phyloP scores from a whole-genome alignment of 2,113 vertebrate species.

The Cariama cristata region DNA sequence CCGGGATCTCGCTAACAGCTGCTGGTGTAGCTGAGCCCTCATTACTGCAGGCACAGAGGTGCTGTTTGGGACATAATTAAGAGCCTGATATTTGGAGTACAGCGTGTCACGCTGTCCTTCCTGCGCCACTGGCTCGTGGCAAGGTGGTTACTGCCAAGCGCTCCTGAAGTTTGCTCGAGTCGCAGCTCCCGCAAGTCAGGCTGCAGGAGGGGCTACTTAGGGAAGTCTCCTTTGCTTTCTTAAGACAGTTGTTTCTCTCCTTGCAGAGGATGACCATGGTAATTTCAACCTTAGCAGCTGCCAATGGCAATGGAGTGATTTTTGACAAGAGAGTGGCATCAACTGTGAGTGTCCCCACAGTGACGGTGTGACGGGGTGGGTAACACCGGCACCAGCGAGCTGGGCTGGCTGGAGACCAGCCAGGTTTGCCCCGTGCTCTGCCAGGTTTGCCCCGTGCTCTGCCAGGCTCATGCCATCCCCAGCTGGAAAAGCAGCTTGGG shows the following conservation, averaged over 20 bases:
- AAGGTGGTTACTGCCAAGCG: not conserved
- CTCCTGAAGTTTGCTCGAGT: not conserved
- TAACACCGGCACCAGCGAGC: not conserved
- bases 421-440: accelerated
- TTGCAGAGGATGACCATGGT: not conserved
- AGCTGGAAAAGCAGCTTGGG: not conserved
- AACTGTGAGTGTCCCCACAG: not conserved
- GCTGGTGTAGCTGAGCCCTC: not conserved
- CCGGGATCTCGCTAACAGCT: not conserved
- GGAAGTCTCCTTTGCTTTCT: not conserved
- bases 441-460: too few species aligned
- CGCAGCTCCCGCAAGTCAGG: not conserved
- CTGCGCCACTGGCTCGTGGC: accelerated
- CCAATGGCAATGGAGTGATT: not conserved
- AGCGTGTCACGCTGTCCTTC: not conserved
- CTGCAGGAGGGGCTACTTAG: not conserved
- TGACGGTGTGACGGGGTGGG: not conserved
- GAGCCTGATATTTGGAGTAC: not conserved
- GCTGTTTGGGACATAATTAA: not conserved
- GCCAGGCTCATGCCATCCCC: accelerated
- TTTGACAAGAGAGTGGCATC: not conserved
- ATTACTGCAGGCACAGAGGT: not conserved
- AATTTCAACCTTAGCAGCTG: not conserved
- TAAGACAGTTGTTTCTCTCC: not conserved
- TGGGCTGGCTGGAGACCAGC: not conserved